phyloP scores from a whole-genome alignment of 2,113 vertebrate species.

The Myotis lucifugus region DNA sequence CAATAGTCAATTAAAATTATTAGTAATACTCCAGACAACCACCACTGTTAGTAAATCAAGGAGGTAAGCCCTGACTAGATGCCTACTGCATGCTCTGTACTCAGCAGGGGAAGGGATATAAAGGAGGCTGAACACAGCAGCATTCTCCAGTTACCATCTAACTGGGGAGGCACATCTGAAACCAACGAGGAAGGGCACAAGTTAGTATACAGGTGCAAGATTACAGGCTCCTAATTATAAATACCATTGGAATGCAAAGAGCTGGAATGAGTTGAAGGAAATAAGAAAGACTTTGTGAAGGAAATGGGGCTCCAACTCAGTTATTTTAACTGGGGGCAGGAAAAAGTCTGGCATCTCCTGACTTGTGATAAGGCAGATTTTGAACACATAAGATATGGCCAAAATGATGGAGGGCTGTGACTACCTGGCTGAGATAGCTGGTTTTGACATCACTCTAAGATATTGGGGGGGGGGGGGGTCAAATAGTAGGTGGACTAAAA shows the following conservation, averaged over 20 bases:
- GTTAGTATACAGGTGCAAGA: neutral
- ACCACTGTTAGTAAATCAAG: neutral
- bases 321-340: neutral
- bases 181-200: neutral
- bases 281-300: neutral
- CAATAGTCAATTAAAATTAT: constrained; percentile 35
- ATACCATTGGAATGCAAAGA: neutral
- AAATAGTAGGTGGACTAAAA: neutral
- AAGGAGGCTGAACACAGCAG: neutral
- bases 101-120: neutral
- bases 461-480: too few species aligned
- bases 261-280: neutral
- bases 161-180: neutral
- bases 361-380: neutral
- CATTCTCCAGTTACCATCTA: neutral
- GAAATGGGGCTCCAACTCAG: neutral
- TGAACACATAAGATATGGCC: neutral
- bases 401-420: neutral
- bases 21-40: neutral
- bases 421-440: neutral
- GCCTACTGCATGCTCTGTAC: neutral
- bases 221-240: neutral
- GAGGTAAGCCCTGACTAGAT: neutral
- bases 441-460: neutral
- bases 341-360: neutral